Evolutionary conservation across 2,888 invertebrate genomes (phyloP).

Genomic region (Lasioglossum pauxillum): DNA sequence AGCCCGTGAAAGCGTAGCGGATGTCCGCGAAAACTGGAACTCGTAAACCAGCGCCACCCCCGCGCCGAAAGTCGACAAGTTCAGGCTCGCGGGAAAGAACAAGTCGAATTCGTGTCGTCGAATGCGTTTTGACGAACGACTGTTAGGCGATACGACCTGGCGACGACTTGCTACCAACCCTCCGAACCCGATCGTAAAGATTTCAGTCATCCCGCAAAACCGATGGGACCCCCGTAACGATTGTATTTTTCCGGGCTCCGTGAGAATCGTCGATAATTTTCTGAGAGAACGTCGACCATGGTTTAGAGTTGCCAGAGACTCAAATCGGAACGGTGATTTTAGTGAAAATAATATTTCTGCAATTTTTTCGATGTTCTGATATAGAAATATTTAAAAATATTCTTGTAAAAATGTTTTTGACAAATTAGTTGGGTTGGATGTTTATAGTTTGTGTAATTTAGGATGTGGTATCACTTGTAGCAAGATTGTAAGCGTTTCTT

Average conservation of each 20-base stretch:
- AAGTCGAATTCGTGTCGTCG: constrained; percentile 34
- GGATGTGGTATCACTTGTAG: background rate
- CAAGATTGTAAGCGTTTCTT: background rate
- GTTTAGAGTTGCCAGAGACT: background rate
- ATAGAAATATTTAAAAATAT: background rate
- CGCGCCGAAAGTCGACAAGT: constrained; percentile 56
- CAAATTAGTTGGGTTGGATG: background rate
- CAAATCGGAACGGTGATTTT: background rate
- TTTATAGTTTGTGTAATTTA: background rate
- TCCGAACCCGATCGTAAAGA: constrained; percentile 9
- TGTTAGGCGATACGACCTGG: constrained; percentile 17
- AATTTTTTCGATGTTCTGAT: background rate
- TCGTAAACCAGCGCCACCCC: constrained; percentile 72
- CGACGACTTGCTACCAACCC: constrained; percentile 1
- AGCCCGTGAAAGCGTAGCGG: constrained; percentile 54
- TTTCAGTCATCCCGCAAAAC: constrained; percentile 8
- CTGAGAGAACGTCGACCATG: background rate
- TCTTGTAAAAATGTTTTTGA: background rate
- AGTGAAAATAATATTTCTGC: background rate
- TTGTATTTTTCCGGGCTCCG: constrained; percentile 10
- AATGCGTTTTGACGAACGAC: constrained; percentile 54
- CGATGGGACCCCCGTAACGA: background rate
- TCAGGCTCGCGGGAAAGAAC: constrained; percentile 24
- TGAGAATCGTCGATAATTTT: background rate
- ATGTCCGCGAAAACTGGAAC: constrained; percentile 77